These are phyloP conservation scores for Ephestia elutella DNA, from an alignment of 1,140 invertebrate species.

Conservation along the genomic window DNA sequence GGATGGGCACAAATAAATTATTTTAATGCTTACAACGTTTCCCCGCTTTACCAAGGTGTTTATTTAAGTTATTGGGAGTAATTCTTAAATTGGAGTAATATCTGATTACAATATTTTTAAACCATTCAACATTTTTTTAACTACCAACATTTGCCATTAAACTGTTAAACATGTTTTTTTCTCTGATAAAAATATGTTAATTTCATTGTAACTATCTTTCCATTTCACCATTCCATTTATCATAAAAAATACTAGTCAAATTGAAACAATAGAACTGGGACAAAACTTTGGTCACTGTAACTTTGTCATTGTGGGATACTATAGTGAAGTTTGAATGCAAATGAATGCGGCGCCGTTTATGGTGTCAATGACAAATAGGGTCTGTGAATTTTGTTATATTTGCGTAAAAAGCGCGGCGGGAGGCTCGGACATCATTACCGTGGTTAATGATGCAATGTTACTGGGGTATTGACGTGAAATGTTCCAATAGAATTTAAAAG, in stretches of 20 bases:
- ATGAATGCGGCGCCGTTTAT: slow-evolving; percentile 26
- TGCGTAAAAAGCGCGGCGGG: slow-evolving; percentile 34
- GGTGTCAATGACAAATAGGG: slow-evolving; percentile 24
- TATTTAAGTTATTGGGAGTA: too few relatives aligned
- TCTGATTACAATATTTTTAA: too few relatives aligned
- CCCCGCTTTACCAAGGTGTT: too few relatives aligned
- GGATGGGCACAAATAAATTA: slow-evolving; percentile 15
- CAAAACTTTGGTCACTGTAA: background rate
- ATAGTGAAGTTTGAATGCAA: slow-evolving; percentile 9
- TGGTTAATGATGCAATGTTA: slow-evolving; percentile 16
- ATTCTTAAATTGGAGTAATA: too few relatives aligned
- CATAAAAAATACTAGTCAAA: background rate
- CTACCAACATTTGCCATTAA: too few relatives aligned
- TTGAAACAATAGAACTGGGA: background rate
- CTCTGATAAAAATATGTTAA: too few relatives aligned
- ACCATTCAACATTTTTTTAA: too few relatives aligned
- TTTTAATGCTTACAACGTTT: too few relatives aligned
- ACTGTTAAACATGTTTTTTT: too few relatives aligned
- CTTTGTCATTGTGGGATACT: background rate
- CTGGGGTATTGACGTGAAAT: slow-evolving; percentile 12
- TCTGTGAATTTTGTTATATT: slow-evolving; percentile 18
- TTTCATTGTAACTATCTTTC: too few relatives aligned
- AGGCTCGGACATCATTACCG: slow-evolving; percentile 40
- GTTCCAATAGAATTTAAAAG: background rate
- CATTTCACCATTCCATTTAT: too few relatives aligned